Base-by-base conservation (phyloP, 2,888 invertebrate species). In the Sphaerophoria taeniata region DNA sequence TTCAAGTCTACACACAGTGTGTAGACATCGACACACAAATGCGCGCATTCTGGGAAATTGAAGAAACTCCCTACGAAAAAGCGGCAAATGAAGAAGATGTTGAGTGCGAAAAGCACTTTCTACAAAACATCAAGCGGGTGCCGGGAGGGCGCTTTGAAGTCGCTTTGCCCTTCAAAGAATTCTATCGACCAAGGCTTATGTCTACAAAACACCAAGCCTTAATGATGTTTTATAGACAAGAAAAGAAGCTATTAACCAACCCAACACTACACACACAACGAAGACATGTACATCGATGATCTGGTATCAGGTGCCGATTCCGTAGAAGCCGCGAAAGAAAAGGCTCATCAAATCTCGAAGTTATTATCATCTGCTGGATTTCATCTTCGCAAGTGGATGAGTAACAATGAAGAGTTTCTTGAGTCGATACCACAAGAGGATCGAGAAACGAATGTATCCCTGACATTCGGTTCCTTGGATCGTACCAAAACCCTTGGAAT, bases 271-370 rank as follows among this genome's bases (percentile, higher is more conserved):
- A 39, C 11, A 39, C 6, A 39, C 7, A 39, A 39, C 6, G 55
- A 33, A 33, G 55, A 55, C 9, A 55, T 55, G 55, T 24, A 24
- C 24, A 24, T 24, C 24, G 24, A 24, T 24, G 24, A 24, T 24
- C 2, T 24, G 24, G 24, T 55, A 55, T 9, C 55, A 3, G 60
- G 39, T 12, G 61, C 39, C 11, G 61, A 61, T 3, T 31, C 45
- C 3, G 12, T 61, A 4, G 39, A 39, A 61, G 61, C 4, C 16
- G 34, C 34, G 4, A 43, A 34, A 6, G 47, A 67, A 49, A 60
- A 56, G 51, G 58, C 67, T 33, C 55, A 47, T 2, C 67, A 75
- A 43, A 67, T 75, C 43, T 16, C 56, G 0, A 4, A 34, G 7
- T 12, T 70, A 1, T 12, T 69, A 7, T 33, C 12, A 24, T 24